Conservation (phyloP, 2,888 invertebrate species). For the Erpobdella octoculata region DNA sequence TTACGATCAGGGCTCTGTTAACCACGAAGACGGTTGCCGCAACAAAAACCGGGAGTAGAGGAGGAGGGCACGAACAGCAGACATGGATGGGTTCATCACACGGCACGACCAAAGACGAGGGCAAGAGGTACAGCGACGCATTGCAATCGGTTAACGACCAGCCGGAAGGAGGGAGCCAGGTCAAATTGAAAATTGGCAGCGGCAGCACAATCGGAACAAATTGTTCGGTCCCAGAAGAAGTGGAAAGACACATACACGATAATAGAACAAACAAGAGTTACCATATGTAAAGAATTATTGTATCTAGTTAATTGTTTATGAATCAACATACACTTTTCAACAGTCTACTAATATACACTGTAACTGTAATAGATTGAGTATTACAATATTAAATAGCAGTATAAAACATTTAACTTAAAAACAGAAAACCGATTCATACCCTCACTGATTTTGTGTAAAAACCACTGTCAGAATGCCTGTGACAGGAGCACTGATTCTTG, state of each 20-base stretch:
- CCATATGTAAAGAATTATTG: slow-evolving; percentile 1
- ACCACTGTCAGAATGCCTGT: slow-evolving; percentile 17
- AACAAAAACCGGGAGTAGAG: background rate
- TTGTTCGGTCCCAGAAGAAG: background rate
- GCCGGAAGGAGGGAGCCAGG: slow-evolving; percentile 1
- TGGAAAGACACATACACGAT: background rate
- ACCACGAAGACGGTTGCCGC: background rate
- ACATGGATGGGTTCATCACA: background rate
- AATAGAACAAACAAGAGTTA: background rate
- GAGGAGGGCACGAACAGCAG: background rate
- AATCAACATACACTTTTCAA: background rate
- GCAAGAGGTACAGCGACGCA: background rate
- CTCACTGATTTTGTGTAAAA: slow-evolving; percentile 14
- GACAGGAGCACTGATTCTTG: slow-evolving; percentile 5
- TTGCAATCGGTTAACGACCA: slow-evolving; percentile 3
- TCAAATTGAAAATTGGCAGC: background rate
- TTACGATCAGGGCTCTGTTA: slow-evolving; percentile 15
- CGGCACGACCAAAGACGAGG: background rate
- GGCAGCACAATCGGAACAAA: background rate
- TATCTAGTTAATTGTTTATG: background rate
- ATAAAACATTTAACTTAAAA: background rate
- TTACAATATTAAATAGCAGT: background rate
- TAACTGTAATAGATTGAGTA: background rate
- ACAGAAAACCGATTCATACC: background rate
- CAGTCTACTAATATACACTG: background rate